Percentiles rank a stretch among this genome's conserved stretches.
phyloP scores from a whole-genome alignment of 2,888 invertebrate genomes.

The Hololepta plana region DNA sequence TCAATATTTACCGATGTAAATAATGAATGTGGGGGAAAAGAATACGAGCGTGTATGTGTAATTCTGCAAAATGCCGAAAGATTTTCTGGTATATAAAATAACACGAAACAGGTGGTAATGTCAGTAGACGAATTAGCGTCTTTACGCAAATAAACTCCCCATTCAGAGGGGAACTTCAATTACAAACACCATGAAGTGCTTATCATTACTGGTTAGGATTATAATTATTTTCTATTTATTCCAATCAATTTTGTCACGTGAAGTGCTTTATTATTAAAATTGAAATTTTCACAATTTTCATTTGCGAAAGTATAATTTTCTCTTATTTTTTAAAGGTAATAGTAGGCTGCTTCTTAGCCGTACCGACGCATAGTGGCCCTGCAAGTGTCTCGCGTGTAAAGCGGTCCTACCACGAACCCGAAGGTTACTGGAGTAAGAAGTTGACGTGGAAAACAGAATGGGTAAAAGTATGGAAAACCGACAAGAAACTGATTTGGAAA shows the following conservation, averaged over 20 bases:
- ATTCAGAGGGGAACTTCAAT: conserved; percentile 13
- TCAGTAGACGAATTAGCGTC: conserved; percentile 24
- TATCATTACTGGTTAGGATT: conserved; percentile 25
- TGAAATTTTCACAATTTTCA: conserved; percentile 1
- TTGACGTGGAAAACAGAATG: conserved; percentile 70
- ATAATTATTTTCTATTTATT: conserved; percentile 3
- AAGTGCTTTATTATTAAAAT: conserved; percentile 1
- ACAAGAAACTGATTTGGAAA: conserved; percentile 56
- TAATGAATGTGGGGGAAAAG: too few relatives aligned
- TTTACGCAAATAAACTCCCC: conserved; percentile 15
- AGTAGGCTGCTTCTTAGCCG: conserved; percentile 36
- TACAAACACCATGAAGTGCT: conserved; percentile 23
- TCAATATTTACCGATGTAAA: too few relatives aligned
- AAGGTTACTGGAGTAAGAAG: conserved; percentile 67
- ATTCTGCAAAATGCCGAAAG: conserved; percentile 17
- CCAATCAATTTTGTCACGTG: neutral
- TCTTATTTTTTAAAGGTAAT: conserved; percentile 33
- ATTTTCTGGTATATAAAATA: conserved; percentile 23
- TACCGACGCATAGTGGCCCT: conserved; percentile 23
- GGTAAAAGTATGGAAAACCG: conserved; percentile 57
- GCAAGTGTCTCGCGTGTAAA: conserved; percentile 32
- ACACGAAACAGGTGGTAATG: conserved; percentile 14
- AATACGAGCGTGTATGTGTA: too few relatives aligned
- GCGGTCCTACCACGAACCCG: conserved; percentile 39
- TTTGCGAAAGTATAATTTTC: conserved; percentile 1